Evolutionary conservation across 35 echinoderm and acorn worm genomes (phyloP).

Genomic region (Nesometra sesokonis): DNA sequence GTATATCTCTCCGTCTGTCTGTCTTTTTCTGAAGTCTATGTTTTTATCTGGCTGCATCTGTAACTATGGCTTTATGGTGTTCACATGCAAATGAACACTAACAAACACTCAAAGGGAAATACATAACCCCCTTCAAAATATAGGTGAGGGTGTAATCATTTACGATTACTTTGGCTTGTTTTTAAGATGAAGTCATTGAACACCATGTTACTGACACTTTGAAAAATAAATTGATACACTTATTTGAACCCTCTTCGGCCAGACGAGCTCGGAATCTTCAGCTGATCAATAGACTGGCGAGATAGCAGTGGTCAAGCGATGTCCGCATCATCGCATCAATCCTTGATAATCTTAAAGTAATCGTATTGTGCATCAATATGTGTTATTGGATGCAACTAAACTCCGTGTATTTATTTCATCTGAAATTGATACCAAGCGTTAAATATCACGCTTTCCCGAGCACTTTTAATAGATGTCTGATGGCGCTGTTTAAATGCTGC

Average conservation of each 20-base stretch:
- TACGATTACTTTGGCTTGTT: too few species aligned
- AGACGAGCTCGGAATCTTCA: neutral
- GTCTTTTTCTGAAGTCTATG: too few species aligned
- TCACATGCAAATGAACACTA: too few species aligned
- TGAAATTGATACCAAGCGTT: neutral
- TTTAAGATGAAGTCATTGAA: neutral
- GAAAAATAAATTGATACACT: neutral
- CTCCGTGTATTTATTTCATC: neutral
- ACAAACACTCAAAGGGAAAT: too few species aligned
- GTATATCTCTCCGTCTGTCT: too few species aligned
- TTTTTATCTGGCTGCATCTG: too few species aligned
- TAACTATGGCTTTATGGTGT: too few species aligned
- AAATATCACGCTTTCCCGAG: neutral
- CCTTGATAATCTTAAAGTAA: neutral
- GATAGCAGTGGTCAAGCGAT: neutral
- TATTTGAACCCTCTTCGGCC: neutral
- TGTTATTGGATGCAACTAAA: neutral
- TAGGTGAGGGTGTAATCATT: too few species aligned
- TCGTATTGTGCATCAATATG: neutral
- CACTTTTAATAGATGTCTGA: neutral
- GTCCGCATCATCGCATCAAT: neutral
- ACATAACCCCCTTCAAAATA: too few species aligned
- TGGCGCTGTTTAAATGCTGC: neutral
- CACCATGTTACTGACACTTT: neutral
- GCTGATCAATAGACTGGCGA: neutral